Evolutionary conservation across 2,113 vertebrate genomes (phyloP).

Genomic region (Rhinichthys klamathensis): DNA sequence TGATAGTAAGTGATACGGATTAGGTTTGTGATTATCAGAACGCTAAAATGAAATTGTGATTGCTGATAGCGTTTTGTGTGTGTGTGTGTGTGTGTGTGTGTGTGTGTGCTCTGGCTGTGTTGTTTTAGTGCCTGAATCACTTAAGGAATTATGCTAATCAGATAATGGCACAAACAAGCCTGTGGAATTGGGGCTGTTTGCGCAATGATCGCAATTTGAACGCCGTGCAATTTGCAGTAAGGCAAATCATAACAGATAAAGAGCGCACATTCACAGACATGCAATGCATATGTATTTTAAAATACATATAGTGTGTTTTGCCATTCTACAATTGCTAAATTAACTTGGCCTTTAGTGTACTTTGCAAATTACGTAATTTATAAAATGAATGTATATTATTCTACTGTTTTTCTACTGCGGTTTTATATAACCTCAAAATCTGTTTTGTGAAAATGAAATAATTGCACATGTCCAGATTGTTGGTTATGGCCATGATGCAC

Average conservation of each 20-base stretch:
- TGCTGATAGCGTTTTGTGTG: background rate
- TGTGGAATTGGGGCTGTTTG: background rate
- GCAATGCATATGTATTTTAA: background rate
- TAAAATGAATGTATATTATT: background rate
- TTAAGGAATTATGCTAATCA: background rate
- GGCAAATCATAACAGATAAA: too few relatives aligned
- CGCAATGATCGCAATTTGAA: background rate
- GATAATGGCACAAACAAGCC: background rate
- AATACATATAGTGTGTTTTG: background rate
- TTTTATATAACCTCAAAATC: background rate
- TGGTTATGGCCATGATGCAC: background rate
- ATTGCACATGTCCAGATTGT: too few relatives aligned
- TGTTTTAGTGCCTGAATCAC: background rate
- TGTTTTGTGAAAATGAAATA: background rate
- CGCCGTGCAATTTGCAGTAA: background rate
- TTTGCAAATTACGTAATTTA: background rate
- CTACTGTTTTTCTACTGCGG: background rate
- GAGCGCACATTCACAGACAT: background rate
- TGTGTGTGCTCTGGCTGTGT: background rate
- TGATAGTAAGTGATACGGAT: background rate
- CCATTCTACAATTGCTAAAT: background rate
- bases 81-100: too few relatives aligned
- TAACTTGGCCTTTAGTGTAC: background rate
- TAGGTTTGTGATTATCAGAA: background rate
- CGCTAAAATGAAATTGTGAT: background rate